Conservation (phyloP, 2,888 invertebrate genomes). For the Plusia festucae region DNA sequence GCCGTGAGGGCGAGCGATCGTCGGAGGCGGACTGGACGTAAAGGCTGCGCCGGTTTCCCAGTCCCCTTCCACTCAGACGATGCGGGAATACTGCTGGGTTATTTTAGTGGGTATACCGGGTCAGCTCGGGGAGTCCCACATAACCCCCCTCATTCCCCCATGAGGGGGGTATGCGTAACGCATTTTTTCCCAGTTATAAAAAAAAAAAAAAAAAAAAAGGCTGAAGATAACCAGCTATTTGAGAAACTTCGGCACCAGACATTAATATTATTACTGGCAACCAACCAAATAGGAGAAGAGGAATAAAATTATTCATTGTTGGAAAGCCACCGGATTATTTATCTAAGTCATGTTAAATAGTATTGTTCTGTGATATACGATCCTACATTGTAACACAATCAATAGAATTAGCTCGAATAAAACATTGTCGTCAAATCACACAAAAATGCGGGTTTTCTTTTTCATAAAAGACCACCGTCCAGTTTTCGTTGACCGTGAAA, state of each 20-base stretch:
- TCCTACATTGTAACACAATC: conserved; percentile 23
- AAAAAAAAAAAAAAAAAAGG: too few relatives aligned
- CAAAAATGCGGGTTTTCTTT: neutral
- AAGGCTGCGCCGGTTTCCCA: too few relatives aligned
- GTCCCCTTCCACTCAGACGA: too few relatives aligned
- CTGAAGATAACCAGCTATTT: conserved; percentile 1
- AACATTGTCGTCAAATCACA: too few relatives aligned
- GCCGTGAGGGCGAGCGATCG: too few relatives aligned
- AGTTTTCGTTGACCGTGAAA: neutral
- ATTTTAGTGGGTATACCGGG: too few relatives aligned
- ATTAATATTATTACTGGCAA: conserved; percentile 17
- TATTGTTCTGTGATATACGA: conserved; percentile 30
- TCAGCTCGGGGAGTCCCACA: too few relatives aligned
- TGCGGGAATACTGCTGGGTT: too few relatives aligned
- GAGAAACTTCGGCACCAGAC: neutral
- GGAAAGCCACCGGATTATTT: conserved; percentile 11
- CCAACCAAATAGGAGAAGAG: conserved; percentile 19
- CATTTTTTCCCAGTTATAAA: too few relatives aligned
- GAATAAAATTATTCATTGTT: conserved; percentile 29
- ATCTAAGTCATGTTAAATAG: conserved; percentile 17
- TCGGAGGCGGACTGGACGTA: too few relatives aligned
- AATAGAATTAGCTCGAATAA: neutral
- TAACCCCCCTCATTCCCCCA: too few relatives aligned
- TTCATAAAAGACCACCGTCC: neutral
- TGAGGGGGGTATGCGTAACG: too few relatives aligned